Base-by-base conservation (phyloP, 2,113 vertebrate species). In the Pungitius pungitius region DNA sequence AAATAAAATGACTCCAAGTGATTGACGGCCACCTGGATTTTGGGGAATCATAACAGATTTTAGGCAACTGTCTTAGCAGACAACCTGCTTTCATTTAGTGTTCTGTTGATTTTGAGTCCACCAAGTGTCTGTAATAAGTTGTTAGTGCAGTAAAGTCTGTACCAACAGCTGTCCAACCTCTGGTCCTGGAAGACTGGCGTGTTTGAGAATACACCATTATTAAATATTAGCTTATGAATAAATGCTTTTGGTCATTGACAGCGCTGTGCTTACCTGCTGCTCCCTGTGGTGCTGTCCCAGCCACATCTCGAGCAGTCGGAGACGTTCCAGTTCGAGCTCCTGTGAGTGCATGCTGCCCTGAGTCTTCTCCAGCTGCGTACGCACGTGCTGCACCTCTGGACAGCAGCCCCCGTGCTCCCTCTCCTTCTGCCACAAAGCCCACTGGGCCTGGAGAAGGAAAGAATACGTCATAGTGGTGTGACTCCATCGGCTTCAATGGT, bases 291-390 rank as follows among this genome's bases (percentile, higher is more conserved):
- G 17, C 76, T 94, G 92, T 76, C 80, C 94, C 71, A 94, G 69
- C 43, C 95, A 93, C 39, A 91, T 90, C 80, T 95, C 91, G 11
- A 94, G 90, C 39, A 92, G 89, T 56, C 90, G 92, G 52, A 97
- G 93, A 12, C 92, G 91, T 69, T 97, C 94, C 85, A 96, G 88
- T 71, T 96, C 95, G 57, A 96, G 61, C 87, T 98, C 94, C 4
- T 95, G 95, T 68, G 93, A 88, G 86, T 93, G 94, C 76, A 96
- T 85, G 9, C 91, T 91, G 78, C 92, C 93, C 51, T 93, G 95
- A 61, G 95, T 93, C 64, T 92, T 94, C 83, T 95, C 93, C 81
- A 98, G 90, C 78, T 95, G 93, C 69, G 88, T 77, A 42, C 60
- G 89, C 61, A 98, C 82, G 49, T 85, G 93, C 81, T 96, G 95